Conservation (phyloP, 1,140 invertebrate genomes). For the Maniola jurtina region DNA sequence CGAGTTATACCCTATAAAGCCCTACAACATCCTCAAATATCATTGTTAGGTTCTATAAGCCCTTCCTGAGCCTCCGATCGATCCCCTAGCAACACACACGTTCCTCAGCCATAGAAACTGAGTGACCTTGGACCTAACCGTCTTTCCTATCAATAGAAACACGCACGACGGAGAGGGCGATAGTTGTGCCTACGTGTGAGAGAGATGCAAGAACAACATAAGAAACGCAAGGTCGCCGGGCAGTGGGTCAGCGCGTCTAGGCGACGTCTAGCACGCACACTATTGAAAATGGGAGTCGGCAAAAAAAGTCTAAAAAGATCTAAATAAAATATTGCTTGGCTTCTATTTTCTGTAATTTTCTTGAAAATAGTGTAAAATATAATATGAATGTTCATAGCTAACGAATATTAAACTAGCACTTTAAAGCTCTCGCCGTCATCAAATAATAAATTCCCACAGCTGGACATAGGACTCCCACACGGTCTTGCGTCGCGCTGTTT, state of each 20-base stretch:
- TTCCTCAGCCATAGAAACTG: neutral
- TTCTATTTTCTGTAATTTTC: no score
- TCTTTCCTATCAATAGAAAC: conserved; percentile 34
- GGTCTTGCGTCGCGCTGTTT: no score
- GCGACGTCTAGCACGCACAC: conserved; percentile 71
- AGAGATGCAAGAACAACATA: conserved; percentile 64
- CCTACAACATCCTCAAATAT: neutral
- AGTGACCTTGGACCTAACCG: conserved; percentile 29
- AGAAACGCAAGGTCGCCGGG: conserved; percentile 70
- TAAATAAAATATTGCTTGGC: no score
- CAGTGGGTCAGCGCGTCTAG: conserved; percentile 73
- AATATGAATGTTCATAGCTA: no score
- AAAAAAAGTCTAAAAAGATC: conserved; percentile 25
- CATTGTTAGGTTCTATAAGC: conserved; percentile 1
- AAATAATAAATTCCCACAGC: no score
- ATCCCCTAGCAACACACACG: conserved; percentile 4
- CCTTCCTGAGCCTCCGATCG: conserved; percentile 2
- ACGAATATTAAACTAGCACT: no score
- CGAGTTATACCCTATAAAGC: neutral
- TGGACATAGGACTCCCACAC: no score
- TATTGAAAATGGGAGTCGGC: conserved; percentile 44
- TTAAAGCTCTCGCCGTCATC: no score
- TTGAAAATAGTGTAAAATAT: no score
- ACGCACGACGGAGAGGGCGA: conserved; percentile 24
- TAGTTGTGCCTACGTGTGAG: conserved; percentile 38